phyloP scores from a whole-genome alignment of 2,113 vertebrate genomes.

The Notarius lentiginosus region DNA sequence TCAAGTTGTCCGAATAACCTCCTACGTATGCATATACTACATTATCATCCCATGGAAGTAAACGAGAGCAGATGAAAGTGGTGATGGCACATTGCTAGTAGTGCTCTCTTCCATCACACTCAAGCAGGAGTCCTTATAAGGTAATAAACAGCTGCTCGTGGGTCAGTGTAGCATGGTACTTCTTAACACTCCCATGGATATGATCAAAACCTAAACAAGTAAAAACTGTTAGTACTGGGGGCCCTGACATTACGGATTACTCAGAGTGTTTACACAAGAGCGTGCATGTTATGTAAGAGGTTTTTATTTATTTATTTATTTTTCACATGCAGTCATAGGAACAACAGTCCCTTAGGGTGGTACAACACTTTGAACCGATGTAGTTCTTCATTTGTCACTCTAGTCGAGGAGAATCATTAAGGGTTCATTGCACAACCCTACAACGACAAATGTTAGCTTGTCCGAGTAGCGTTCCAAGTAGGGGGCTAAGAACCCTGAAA shows the following conservation, averaged over 20 bases:
- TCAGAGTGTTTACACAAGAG: conserved; percentile 19
- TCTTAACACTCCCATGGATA: conserved; percentile 64
- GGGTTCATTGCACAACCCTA: neutral
- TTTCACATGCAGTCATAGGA: neutral
- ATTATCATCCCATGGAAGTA: neutral
- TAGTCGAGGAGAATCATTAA: neutral
- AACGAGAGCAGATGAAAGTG: neutral
- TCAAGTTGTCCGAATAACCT: neutral
- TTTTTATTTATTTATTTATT: neutral
- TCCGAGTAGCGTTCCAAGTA: neutral
- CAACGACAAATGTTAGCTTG: neutral
- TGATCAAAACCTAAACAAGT: conserved; percentile 54
- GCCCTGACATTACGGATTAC: neutral
- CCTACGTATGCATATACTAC: neutral
- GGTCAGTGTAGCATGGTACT: conserved; percentile 55
- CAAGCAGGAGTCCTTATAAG: conserved; percentile 73
- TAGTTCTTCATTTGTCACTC: neutral
- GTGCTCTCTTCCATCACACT: conserved; percentile 36
- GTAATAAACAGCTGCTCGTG: conserved; percentile 64
- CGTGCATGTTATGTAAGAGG: conserved; percentile 6
- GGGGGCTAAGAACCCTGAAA: neutral
- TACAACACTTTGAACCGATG: neutral
- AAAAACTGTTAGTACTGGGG: conserved; percentile 31
- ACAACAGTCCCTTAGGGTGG: neutral
- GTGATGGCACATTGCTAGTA: conserved; percentile 22